Conservation (phyloP, 2,113 vertebrate genomes). For the Hylia prasina region DNA sequence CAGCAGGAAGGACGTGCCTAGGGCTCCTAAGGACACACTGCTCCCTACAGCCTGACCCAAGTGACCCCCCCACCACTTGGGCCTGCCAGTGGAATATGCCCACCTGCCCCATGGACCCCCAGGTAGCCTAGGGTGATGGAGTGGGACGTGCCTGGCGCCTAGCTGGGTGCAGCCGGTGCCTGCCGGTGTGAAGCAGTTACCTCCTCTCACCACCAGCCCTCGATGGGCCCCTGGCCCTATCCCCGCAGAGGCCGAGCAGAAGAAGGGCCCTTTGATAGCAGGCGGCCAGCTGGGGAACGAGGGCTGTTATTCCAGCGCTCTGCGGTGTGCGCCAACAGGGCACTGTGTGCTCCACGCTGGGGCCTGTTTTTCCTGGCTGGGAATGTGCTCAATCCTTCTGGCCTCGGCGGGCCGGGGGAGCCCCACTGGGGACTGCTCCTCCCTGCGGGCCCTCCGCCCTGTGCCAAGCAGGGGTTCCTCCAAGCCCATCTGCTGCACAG, state of each 20-base stretch:
- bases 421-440: not conserved
- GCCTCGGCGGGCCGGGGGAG: not conserved
- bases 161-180: not conserved
- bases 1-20: not conserved
- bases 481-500: not conserved
- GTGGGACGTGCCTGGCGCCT: not conserved
- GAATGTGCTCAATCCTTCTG: not conserved
- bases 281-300: not conserved
- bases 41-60: not conserved
- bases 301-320: slow-evolving; percentile 26
- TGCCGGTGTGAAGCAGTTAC: not conserved
- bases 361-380: slow-evolving; percentile 53
- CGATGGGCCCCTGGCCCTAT: not conserved
- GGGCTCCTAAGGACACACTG: not conserved
- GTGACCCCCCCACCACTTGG: no score
- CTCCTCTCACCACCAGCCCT: not conserved
- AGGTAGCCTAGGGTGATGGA: not conserved
- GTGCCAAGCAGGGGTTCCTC: not conserved
- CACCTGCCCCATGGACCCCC: not conserved
- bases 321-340: not conserved
- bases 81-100: not conserved
- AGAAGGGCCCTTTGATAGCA: slow-evolving; percentile 40
- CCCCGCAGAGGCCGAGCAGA: not conserved
- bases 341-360: not conserved
- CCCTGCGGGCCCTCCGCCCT: not conserved